Conservation (phyloP, 23 tunicate genomes). For the Ascidia mentula region DNA sequence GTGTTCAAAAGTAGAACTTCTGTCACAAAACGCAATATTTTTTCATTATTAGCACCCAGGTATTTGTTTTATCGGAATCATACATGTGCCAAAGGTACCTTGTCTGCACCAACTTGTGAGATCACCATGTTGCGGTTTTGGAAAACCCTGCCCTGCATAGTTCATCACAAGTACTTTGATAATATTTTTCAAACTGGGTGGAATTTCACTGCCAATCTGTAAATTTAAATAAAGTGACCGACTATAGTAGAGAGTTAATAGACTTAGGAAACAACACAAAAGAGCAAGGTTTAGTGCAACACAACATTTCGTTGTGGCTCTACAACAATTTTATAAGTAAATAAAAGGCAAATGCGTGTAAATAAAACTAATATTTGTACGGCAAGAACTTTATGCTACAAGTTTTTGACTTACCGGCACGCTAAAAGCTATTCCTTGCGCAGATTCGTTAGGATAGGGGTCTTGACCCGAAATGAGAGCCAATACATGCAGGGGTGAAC, state of each 20-base stretch:
- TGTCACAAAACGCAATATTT: constrained; percentile 1
- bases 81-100: no score
- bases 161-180: constrained; percentile 66
- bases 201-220: constrained; percentile 60
- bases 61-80: no score
- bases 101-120: constrained; percentile 92
- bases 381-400: no score
- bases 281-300: no score
- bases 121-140: constrained; percentile 90
- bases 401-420: constrained; percentile 90
- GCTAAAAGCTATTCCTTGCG: constrained; percentile 97
- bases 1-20: constrained; percentile 95
- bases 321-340: no score
- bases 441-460: constrained; percentile 92
- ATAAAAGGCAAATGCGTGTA: no score
- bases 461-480: constrained; percentile 99
- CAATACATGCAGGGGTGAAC: constrained; percentile 51
- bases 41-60: no score
- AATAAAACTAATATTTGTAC: no score
- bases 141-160: constrained; percentile 48
- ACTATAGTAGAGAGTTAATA: no score
- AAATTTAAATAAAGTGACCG: no score
- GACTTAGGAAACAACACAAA: no score
- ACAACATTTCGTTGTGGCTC: no score
- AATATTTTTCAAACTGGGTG: constrained; percentile 85